Conservation (phyloP, 2,113 vertebrate genomes). For the Ctenodactylus gundi region DNA sequence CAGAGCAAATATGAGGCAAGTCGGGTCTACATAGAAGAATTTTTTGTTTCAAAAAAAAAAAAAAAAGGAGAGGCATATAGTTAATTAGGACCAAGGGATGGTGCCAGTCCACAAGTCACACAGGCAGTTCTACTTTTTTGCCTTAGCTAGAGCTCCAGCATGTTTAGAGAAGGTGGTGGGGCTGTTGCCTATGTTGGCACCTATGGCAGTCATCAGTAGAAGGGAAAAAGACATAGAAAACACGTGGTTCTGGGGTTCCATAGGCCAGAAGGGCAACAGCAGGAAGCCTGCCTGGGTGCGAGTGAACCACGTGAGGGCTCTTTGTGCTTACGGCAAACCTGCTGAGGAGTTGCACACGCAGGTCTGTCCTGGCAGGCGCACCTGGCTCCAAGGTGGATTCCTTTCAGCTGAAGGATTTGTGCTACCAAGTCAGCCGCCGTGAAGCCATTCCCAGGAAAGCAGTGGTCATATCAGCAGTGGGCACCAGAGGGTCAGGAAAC, state of each 20-base stretch:
- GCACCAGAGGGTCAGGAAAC: neutral
- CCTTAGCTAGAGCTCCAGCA: neutral
- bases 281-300: neutral
- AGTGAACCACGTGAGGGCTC: too few relatives aligned
- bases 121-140: neutral
- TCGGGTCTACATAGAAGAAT: neutral
- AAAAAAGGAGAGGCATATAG: neutral
- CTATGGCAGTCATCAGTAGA: neutral
- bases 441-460: neutral
- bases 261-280: neutral
- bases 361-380: neutral
- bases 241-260: neutral
- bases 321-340: neutral
- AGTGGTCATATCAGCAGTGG: neutral
- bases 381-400: neutral
- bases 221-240: neutral
- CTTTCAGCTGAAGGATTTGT: neutral
- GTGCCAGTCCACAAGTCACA: neutral
- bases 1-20: neutral
- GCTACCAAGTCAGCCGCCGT: neutral
- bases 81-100: rapidly evolving
- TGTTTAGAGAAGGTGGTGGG: neutral
- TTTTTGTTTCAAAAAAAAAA: neutral
- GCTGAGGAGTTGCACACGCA: neutral
- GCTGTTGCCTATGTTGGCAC: neutral